A percentile compares a stretch with the other conserved stretches of the same genome.
These are phyloP conservation scores for Emydura subglobosa DNA, from an alignment of 2,113 vertebrate genomes.

Conservation along the genomic window DNA sequence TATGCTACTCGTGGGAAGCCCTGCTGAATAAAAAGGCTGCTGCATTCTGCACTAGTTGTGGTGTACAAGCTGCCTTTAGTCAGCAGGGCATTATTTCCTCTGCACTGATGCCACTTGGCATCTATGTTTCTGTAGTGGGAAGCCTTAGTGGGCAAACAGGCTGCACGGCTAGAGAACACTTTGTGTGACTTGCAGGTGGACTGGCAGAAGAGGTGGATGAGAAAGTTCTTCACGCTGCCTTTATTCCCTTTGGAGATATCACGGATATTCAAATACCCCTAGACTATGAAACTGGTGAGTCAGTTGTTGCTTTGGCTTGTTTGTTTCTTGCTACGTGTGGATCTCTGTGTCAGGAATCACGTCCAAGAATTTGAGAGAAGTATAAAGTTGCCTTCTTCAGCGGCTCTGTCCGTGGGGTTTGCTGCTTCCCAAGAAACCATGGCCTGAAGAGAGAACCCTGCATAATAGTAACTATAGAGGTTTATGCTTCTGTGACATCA, in stretches of 20 bases:
- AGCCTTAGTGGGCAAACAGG: background rate
- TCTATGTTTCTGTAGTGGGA: background rate
- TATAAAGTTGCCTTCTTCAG: background rate
- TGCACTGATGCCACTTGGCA: background rate
- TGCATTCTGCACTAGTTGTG: background rate
- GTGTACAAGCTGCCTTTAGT: background rate
- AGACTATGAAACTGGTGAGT: conserved; percentile 95
- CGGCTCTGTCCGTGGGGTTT: background rate
- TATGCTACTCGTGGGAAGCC: too few relatives aligned
- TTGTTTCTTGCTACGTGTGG: background rate
- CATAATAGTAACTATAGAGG: background rate
- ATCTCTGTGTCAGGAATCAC: background rate
- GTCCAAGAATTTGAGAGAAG: background rate
- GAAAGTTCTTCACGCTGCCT: conserved; percentile 94
- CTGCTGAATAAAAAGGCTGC: too few relatives aligned
- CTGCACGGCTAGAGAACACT: background rate
- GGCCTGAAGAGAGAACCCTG: background rate
- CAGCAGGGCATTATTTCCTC: too few relatives aligned
- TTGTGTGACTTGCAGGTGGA: conserved; percentile 82
- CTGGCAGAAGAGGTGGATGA: conserved; percentile 97
- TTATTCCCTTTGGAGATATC: conserved; percentile 96
- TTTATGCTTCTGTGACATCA: background rate
- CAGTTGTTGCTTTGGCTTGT: background rate
- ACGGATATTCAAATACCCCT: conserved; percentile 97
- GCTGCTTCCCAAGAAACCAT: background rate